Percentiles rank a stretch among this genome's conserved stretches.
These are phyloP conservation scores for Ectobius pallidus DNA, from an alignment of 2,888 invertebrate species.

Conservation along the genomic window DNA sequence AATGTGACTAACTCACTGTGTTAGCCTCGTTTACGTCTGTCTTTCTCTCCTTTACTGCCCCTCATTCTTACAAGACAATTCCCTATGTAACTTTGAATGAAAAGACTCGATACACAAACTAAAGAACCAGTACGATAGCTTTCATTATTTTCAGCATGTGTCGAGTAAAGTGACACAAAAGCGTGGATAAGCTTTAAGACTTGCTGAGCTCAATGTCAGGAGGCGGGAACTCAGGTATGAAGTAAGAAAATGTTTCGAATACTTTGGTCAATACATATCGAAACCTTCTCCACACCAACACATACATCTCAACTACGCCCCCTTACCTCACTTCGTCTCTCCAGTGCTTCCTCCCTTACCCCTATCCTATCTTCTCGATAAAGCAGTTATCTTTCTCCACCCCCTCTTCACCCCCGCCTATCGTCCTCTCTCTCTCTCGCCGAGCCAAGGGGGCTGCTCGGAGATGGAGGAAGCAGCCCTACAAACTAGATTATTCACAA, in stretches of 20 bases:
- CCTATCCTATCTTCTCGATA: constrained; percentile 32
- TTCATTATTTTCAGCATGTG: too few relatives aligned
- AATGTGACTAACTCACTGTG: too few relatives aligned
- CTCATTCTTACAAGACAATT: too few relatives aligned
- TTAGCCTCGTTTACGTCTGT: too few relatives aligned
- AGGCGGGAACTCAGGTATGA: too few relatives aligned
- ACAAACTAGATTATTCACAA: constrained; percentile 60
- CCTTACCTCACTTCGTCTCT: constrained; percentile 16
- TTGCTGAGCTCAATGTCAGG: too few relatives aligned
- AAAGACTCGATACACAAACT: too few relatives aligned
- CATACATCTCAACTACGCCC: constrained; percentile 29
- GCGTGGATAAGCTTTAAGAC: too few relatives aligned
- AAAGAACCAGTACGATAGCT: too few relatives aligned
- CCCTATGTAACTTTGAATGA: too few relatives aligned
- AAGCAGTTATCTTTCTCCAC: constrained; percentile 55
- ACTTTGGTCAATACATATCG: constrained; percentile 21
- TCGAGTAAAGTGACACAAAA: too few relatives aligned
- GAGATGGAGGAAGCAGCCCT: constrained; percentile 36
- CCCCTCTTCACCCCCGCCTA: constrained; percentile 46
- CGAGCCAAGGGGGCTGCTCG: neutral
- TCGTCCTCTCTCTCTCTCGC: constrained; percentile 42
- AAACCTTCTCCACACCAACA: constrained; percentile 12
- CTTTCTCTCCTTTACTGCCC: too few relatives aligned
- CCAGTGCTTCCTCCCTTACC: constrained; percentile 20
- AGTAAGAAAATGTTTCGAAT: constrained; percentile 3